Percentiles rank a stretch among this genome's conserved stretches.
Conservation (phyloP, 2,113 vertebrate genomes). For the Coracopsis vasa region DNA sequence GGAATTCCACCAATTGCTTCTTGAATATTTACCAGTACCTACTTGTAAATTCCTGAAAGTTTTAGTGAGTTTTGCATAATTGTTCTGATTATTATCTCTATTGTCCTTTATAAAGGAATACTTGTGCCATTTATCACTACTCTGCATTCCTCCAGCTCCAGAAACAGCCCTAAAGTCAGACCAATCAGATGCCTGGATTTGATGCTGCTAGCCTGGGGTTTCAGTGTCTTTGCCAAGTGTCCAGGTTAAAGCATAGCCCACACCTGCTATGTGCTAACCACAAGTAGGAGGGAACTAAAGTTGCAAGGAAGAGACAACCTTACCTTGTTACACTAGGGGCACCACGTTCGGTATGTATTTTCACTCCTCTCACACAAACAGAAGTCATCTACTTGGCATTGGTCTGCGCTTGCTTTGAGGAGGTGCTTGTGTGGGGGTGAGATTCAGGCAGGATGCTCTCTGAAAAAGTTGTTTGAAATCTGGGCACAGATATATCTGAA, state of each 20-base stretch:
- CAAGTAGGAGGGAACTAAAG: background rate
- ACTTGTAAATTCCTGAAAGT: constrained; percentile 36
- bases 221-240: background rate
- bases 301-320: background rate
- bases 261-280: background rate
- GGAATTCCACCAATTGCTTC: background rate
- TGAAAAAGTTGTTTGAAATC: background rate
- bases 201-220: background rate
- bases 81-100: constrained; percentile 15
- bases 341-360: background rate
- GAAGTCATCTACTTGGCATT: background rate
- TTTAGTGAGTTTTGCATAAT: constrained; percentile 6
- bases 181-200: background rate
- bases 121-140: background rate
- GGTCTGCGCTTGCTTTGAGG: background rate
- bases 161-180: background rate
- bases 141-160: background rate
- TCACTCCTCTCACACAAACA: background rate
- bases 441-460: background rate
- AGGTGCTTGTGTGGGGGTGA: background rate
- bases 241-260: background rate
- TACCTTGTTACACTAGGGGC: background rate
- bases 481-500: background rate
- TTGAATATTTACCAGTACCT: constrained; percentile 32
- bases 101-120: constrained; percentile 12